phyloP scores from a whole-genome alignment of 2,797 vertebrate genomes.

The Huso huso region DNA sequence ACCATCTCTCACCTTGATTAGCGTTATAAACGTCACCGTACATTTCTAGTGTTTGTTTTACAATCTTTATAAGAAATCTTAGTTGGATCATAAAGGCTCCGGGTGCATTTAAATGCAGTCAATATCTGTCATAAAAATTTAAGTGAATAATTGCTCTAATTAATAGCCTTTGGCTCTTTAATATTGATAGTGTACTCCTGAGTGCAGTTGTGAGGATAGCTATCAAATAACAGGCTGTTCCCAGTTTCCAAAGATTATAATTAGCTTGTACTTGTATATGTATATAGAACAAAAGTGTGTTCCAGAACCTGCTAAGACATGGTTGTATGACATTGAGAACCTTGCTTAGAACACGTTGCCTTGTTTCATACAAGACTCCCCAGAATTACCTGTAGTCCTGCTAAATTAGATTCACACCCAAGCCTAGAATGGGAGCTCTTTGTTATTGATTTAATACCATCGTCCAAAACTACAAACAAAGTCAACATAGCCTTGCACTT shows the following conservation, averaged over 20 bases:
- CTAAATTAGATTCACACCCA: slow-evolving; percentile 40
- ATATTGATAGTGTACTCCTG: slow-evolving; percentile 33
- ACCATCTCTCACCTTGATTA: slow-evolving; percentile 3
- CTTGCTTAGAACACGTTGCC: slow-evolving; percentile 55
- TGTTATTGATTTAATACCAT: no score
- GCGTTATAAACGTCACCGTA: slow-evolving; percentile 1
- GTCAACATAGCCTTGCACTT: no score
- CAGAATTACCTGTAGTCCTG: slow-evolving; percentile 57
- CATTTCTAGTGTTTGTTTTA: slow-evolving; percentile 11
- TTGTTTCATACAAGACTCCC: slow-evolving; percentile 53
- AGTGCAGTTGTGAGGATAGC: slow-evolving; percentile 31
- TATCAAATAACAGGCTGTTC: slow-evolving; percentile 12
- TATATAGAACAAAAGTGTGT: slow-evolving; percentile 10
- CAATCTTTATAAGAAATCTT: slow-evolving; percentile 8
- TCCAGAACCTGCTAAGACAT: slow-evolving; percentile 44
- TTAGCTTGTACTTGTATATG: slow-evolving; percentile 1
- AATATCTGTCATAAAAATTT: slow-evolving; percentile 51
- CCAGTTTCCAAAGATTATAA: slow-evolving; percentile 5
- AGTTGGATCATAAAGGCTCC: slow-evolving; percentile 16
- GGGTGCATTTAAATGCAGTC: slow-evolving; percentile 38
- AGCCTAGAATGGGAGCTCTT: no score
- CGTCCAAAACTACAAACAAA: no score
- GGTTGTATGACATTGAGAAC: slow-evolving; percentile 42
- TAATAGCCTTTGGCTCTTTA: slow-evolving; percentile 57
- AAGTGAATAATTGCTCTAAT: slow-evolving; percentile 66